Percentiles rank a stretch among this genome's conserved stretches.
Conservation (phyloP, 1,140 invertebrate genomes). For the Patella vulgata region DNA sequence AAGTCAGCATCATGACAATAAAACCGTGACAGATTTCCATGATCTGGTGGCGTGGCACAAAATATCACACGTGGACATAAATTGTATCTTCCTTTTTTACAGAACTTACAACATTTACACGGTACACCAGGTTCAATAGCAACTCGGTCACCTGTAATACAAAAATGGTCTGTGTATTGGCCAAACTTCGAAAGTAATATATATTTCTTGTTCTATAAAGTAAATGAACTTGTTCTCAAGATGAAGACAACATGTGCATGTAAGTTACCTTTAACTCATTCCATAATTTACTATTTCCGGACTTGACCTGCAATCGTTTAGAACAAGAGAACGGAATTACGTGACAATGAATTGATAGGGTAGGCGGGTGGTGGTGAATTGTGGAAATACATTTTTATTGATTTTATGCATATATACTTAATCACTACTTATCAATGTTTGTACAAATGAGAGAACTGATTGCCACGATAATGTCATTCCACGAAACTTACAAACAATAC, state of each 20-base stretch:
- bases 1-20: constrained; percentile 94
- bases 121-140: constrained; percentile 94
- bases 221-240: neutral
- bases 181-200: too few species aligned
- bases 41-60: constrained; percentile 86
- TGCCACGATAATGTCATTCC: too few species aligned
- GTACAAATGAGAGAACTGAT: too few species aligned
- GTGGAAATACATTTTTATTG: too few species aligned
- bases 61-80: constrained; percentile 87
- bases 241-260: neutral
- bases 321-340: too few species aligned
- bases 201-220: too few species aligned
- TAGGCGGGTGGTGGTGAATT: too few species aligned
- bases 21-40: constrained; percentile 85
- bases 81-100: constrained; percentile 90
- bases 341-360: too few species aligned
- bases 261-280: neutral
- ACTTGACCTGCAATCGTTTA: neutral
- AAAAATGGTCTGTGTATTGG: too few species aligned
- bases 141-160: constrained; percentile 83
- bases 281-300: neutral
- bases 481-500: too few species aligned
- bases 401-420: too few species aligned
- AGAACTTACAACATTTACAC: constrained; percentile 85
- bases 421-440: too few species aligned